Conservation (phyloP, 2,797 vertebrate genomes). For the Eidolon dupreanum region DNA sequence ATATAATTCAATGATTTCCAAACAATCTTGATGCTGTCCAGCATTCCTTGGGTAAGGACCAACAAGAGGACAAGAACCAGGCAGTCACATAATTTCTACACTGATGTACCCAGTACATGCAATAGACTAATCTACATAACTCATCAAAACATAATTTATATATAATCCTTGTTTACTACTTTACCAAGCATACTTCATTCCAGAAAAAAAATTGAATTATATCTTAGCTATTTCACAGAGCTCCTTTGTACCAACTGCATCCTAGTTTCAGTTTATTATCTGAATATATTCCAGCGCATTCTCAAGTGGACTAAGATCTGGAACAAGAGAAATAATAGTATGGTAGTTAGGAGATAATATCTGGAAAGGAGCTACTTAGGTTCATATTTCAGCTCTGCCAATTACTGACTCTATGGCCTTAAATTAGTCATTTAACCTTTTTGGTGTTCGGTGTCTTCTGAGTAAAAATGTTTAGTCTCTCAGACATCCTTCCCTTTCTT, state of each 20-base stretch:
- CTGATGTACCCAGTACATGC: not conserved
- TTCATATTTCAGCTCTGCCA: not conserved
- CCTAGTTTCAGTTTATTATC: not conserved
- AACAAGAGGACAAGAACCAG: not conserved
- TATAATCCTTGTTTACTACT: not conserved
- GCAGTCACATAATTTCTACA: not conserved
- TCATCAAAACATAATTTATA: not conserved
- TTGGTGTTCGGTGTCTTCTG: not conserved
- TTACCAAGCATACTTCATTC: not conserved
- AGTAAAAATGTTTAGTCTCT: not conserved
- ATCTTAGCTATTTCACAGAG: not conserved
- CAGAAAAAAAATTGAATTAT: not conserved
- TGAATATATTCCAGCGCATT: not conserved
- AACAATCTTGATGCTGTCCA: not conserved
- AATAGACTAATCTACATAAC: not conserved
- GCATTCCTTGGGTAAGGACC: accelerated
- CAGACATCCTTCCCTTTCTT: not conserved
- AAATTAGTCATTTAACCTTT: not conserved
- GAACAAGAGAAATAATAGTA: not conserved
- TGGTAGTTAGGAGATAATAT: not conserved
- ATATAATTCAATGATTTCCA: not conserved
- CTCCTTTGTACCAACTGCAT: not conserved
- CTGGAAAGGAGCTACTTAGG: not conserved
- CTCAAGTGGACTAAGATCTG: not conserved
- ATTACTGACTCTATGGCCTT: not conserved